Percentiles rank a stretch among this genome's conserved stretches.
phyloP scores from a whole-genome alignment of 2,888 invertebrate species.

The Acanthococcus lagerstroemiae region DNA sequence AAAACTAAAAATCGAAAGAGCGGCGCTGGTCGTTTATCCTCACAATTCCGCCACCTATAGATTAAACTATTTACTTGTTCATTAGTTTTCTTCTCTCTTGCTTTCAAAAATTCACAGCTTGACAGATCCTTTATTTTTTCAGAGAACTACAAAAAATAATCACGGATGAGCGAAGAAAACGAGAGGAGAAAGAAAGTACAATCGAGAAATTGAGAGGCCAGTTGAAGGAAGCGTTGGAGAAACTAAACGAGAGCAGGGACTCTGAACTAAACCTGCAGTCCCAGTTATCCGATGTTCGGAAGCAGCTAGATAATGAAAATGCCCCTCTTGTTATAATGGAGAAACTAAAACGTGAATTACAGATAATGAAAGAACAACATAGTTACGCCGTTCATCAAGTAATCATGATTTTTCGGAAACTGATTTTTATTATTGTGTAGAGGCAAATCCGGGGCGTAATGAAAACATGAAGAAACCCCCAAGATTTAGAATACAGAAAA shows the following conservation, averaged over 20 bases:
- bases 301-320: constrained; percentile 33
- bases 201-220: constrained; percentile 46
- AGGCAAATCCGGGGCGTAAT: too few relatives aligned
- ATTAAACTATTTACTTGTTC: too few relatives aligned
- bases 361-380: constrained; percentile 61
- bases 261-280: constrained; percentile 43
- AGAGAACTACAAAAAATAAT: constrained; percentile 69
- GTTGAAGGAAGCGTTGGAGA: constrained; percentile 47
- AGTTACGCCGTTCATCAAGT: constrained; percentile 57
- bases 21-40: too few relatives aligned
- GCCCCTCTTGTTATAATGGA: constrained; percentile 46
- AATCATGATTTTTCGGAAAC: too few relatives aligned
- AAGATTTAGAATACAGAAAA: too few relatives aligned
- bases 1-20: too few relatives aligned
- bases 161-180: constrained; percentile 60
- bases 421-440: too few relatives aligned
- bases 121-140: too few relatives aligned
- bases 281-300: constrained; percentile 38
- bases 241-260: constrained; percentile 46
- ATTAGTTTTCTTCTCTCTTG: too few relatives aligned
- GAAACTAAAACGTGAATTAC: constrained; percentile 62
- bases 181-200: constrained; percentile 62
- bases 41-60: too few relatives aligned
- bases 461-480: too few relatives aligned
- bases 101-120: too few relatives aligned